phyloP scores from a whole-genome alignment of 2,113 vertebrate species.

The Noturus placidus region DNA sequence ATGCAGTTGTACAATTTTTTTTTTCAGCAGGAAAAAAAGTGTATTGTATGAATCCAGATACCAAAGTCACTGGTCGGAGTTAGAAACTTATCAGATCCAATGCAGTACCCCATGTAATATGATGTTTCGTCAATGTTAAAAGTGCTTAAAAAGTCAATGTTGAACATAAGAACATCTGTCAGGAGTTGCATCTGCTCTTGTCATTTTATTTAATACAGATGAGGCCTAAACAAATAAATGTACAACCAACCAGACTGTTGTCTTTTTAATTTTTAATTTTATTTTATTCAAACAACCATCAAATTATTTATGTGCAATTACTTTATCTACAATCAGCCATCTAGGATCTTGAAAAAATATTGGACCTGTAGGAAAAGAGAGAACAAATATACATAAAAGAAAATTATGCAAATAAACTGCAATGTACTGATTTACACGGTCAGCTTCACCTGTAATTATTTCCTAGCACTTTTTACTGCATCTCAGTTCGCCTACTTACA shows the following conservation, averaged over 20 bases:
- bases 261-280: conserved; percentile 54
- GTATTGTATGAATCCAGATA: conserved; percentile 95
- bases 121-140: conserved; percentile 82
- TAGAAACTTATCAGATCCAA: conserved; percentile 89
- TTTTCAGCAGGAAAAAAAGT: conserved; percentile 89
- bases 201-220: conserved; percentile 94
- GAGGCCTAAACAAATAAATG: conserved; percentile 87
- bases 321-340: conserved; percentile 61
- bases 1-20: conserved; percentile 99
- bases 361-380: conserved; percentile 78
- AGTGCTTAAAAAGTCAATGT: conserved; percentile 86
- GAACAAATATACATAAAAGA: not conserved
- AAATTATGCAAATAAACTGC: not conserved
- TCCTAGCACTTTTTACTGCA: not conserved
- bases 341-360: conserved; percentile 95
- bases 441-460: not conserved
- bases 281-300: conserved; percentile 45
- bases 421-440: too few species aligned
- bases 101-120: conserved; percentile 93
- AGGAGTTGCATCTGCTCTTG: conserved; percentile 85
- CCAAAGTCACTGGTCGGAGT: conserved; percentile 98
- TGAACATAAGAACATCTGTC: conserved; percentile 87
- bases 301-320: not conserved
- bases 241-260: conserved; percentile 63
- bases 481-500: too few species aligned